Conservation (phyloP, 2,797 vertebrate genomes). For the Silurus lanzhouensis region DNA sequence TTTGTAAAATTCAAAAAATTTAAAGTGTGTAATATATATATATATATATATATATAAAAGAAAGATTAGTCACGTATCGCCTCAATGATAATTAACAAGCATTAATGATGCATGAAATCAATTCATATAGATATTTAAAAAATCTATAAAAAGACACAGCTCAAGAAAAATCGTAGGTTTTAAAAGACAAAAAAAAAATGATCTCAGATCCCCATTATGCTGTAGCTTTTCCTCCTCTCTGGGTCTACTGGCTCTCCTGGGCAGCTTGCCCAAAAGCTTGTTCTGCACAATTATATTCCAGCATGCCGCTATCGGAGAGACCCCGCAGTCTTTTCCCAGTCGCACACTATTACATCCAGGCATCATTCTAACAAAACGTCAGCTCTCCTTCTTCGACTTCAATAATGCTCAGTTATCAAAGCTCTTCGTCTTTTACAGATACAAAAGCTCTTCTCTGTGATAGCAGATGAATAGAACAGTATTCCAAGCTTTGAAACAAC, state of each 20-base stretch:
- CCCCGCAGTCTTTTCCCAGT: conserved; percentile 6
- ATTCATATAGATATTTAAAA: background rate
- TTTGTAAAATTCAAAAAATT: background rate
- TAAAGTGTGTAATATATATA: background rate
- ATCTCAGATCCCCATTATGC: background rate
- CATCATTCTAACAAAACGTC: background rate
- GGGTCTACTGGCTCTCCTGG: conserved; percentile 27
- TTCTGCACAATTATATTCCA: conserved; percentile 32
- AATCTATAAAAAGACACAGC: background rate
- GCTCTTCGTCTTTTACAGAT: background rate
- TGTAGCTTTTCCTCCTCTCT: conserved; percentile 3
- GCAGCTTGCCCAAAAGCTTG: conserved; percentile 37
- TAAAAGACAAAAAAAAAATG: background rate
- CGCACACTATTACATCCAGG: background rate
- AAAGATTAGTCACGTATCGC: background rate
- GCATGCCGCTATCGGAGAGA: conserved; percentile 15
- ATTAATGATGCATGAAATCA: conserved; percentile 7
- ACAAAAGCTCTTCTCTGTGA: background rate
- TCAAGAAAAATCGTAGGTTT: conserved; percentile 8
- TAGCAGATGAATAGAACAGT: background rate
- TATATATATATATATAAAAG: background rate
- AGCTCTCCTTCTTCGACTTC: background rate
- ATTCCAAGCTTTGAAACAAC: background rate
- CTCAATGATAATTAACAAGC: background rate
- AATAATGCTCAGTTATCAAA: background rate